Evolutionary conservation across 2,113 vertebrate species (phyloP).

Genomic region (Psophia crepitans): DNA sequence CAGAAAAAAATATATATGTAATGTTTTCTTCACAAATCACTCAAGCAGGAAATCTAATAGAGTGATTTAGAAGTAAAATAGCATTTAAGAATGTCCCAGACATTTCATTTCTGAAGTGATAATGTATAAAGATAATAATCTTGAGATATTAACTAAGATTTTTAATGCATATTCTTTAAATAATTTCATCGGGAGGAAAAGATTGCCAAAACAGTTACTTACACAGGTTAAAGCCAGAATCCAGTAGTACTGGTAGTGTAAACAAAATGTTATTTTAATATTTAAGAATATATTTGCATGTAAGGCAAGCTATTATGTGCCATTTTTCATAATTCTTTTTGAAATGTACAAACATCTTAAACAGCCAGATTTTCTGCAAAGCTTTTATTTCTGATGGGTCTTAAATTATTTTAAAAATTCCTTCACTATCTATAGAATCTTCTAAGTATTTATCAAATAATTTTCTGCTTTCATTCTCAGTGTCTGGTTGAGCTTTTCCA

Average conservation of each 20-base stretch:
- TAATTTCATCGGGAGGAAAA: neutral
- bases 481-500: slow-evolving; percentile 50
- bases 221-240: neutral
- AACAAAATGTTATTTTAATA: neutral
- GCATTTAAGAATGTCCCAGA: slow-evolving; percentile 72
- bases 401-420: slow-evolving; percentile 28
- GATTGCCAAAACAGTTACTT: neutral
- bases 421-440: neutral
- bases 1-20: slow-evolving; percentile 79
- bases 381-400: neutral
- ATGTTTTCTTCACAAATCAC: slow-evolving; percentile 79
- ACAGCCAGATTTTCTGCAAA: neutral
- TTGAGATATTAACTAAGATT: neutral
- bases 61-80: slow-evolving; percentile 75
- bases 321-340: neutral
- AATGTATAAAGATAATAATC: neutral
- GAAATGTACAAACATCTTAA: neutral
- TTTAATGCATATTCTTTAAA: neutral
- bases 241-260: neutral
- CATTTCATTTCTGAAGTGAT: slow-evolving; percentile 52
- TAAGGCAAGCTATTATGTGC: neutral
- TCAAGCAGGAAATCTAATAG: slow-evolving; percentile 81
- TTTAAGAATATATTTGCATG: neutral
- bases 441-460: slow-evolving; percentile 62
- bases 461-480: slow-evolving; percentile 65